phyloP scores from a whole-genome alignment of 2,113 vertebrate genomes.

The Fregetta grallaria region DNA sequence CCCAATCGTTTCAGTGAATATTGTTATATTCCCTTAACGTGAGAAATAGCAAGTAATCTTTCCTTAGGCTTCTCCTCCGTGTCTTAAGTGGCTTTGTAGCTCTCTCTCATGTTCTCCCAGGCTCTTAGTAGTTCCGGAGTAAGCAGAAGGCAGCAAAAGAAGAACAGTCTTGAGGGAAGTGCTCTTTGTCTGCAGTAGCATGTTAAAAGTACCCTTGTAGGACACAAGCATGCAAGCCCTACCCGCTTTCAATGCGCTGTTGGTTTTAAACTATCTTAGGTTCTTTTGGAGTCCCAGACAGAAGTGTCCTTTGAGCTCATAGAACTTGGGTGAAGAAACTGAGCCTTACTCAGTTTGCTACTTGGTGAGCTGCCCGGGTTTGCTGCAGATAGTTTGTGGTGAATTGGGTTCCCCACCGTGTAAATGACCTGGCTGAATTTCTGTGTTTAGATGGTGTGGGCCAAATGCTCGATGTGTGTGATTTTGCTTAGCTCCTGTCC shows the following conservation, averaged over 20 bases:
- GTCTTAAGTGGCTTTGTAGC: not conserved
- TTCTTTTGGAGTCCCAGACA: not conserved
- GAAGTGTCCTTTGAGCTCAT: not conserved
- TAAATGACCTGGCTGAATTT: not conserved
- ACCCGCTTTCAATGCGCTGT: not conserved
- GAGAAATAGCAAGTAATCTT: not conserved
- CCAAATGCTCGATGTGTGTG: rapidly evolving
- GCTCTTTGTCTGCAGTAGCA: not conserved
- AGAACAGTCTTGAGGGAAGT: not conserved
- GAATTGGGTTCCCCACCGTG: not conserved
- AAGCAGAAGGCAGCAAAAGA: not conserved
- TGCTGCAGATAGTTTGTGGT: not conserved
- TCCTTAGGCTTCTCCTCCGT: not conserved
- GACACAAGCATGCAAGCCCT: not conserved
- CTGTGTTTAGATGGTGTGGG: no score
- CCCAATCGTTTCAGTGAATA: not conserved
- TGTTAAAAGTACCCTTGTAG: not conserved
- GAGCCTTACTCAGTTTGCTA: not conserved
- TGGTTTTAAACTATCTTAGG: not conserved
- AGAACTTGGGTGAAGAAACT: not conserved
- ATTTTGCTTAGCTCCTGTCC: not conserved
- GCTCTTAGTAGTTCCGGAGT: not conserved
- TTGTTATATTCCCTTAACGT: not conserved
- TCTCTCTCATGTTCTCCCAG: not conserved
- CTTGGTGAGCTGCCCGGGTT: not conserved